Base-by-base conservation (phyloP, 2,797 vertebrate genomes). In the Macrochelys suwanniensis region DNA sequence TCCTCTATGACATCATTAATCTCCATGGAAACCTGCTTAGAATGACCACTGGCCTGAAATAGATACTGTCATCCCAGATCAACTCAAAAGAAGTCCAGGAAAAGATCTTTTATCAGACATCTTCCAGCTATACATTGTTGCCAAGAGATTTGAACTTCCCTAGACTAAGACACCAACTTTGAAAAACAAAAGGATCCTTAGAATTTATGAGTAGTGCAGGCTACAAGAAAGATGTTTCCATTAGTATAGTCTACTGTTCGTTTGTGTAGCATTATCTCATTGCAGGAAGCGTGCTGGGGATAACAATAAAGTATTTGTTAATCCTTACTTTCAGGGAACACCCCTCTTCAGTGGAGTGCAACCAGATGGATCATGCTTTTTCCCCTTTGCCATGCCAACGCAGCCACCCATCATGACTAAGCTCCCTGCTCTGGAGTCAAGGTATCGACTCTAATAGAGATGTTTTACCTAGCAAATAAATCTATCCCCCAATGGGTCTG, bases 11-110 rank as follows among this genome's bases (percentile, higher is more conserved):
- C 98, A 98, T 96, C 96, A 97, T 96, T 97, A 97, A 98, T 99
- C 98, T 98, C 99, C 98, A 99, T 98, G 97, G 99, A 98, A 99
- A 99, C 98, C 94, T 82, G 51, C 92, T 94, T 11, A 95, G 92
- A 96, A 96, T 88, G 91, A 93, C 97, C 79, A 84, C 82, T 96
- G 94, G 97, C 97, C 98, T 98, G 97, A 98, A 98, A 98, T 98
- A 98, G 98, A 98, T 97, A 97, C 94, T 92, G 98, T 96, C 98
- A 82, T 96, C 96, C 97, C 96, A 97, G 90, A 97, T 97, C 96
- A 97, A 94, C 95, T 96, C 95, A 95, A 87, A 97, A 95, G 74
- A 71, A 97, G 89, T 89, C 74, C 93, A 89, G 95, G 93, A 96
- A 94, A 97, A 97, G 90, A 97, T 88, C 96, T 96, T 93, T 3